These are phyloP conservation scores for Brenthis daphne DNA, from an alignment of 2,888 invertebrate species.

Conservation along the genomic window DNA sequence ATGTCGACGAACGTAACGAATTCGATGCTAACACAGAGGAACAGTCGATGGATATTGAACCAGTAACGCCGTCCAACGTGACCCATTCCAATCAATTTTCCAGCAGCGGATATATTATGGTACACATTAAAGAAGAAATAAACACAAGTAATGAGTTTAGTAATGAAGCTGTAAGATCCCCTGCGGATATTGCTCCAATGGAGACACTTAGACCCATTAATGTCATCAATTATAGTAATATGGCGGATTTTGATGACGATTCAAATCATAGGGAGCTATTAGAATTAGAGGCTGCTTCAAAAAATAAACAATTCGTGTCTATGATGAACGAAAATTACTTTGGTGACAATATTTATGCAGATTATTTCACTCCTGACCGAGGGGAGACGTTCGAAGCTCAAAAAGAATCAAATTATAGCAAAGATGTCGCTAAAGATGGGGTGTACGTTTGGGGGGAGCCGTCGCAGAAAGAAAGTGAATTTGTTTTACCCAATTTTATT, in stretches of 20 bases:
- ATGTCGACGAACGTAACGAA: conserved; percentile 51
- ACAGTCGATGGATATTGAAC: conserved; percentile 70
- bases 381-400: conserved; percentile 68
- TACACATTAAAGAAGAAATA: conserved; percentile 70
- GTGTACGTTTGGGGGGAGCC: conserved; percentile 72
- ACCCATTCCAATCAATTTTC: conserved; percentile 49
- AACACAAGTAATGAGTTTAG: conserved; percentile 67
- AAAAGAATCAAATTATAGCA: conserved; percentile 54
- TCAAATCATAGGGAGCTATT: conserved; percentile 68
- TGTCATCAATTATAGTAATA: conserved; percentile 68
- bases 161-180: conserved; percentile 55
- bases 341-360: conserved; percentile 75
- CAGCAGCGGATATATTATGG: conserved; percentile 47
- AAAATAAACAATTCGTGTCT: conserved; percentile 73
- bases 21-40: conserved; percentile 70
- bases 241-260: conserved; percentile 70
- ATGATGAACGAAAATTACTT: conserved; percentile 79
- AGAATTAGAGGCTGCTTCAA: conserved; percentile 67
- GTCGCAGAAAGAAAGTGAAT: conserved; percentile 69
- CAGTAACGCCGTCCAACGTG: conserved; percentile 53
- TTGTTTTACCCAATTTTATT: conserved; percentile 73
- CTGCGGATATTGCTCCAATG: conserved; percentile 52
- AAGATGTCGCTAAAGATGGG: conserved; percentile 59
- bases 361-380: conserved; percentile 73
- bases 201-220: conserved; percentile 71